Evolutionary conservation across 2,113 vertebrate genomes (phyloP), one percentile per base, ranked within the genome.

Genomic region (Tricholaema leucomelas): DNA sequence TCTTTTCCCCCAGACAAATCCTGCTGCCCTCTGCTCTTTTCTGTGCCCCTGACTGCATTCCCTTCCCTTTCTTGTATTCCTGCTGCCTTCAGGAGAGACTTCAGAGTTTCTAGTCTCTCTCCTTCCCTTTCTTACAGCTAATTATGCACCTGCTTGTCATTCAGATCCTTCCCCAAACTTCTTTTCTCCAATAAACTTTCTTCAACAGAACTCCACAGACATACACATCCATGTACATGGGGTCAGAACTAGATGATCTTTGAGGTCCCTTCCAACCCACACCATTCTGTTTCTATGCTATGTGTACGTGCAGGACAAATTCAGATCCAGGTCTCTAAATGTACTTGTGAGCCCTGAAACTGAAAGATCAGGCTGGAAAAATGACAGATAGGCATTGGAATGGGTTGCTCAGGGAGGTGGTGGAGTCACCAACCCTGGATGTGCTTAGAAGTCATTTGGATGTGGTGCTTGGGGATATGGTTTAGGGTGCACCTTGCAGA

Each of bases 361-460:
- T 56, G 36, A 83, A 71, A 94, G 42, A 77, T 67, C 19, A 64
- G 21, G 4, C 13, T 85, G 38, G 23, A 85, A 75, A 91, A 92
- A n/a, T 0, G 2, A 52, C 23, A 42, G 9, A 17, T 0, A 46
- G 40, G 40, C 40, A 40, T 40, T 40, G 40, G 12, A 40, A 40
- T 40, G 40, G 40, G 14, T 40, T 40, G 40, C 40, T 15, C 40
- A 40, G 40, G 40, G 40, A 40, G 40, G 14, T 40, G 40, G 13
- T 40, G 40, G 40, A 40, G 40, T 40, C 40, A 40, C 40, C 40
- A 40, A 40, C 13, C 14, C 40, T 40, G 40, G 40, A 6, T 15
- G 14, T 40, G 40, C 15, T 40, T 40, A 40, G 15, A 15, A 15
- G 40, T 15, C 13, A 15, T 14, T 40, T 40, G 40, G 40, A 40